Base-by-base conservation (phyloP, 1,140 invertebrate species). In the Zaprionus nigranus region DNA sequence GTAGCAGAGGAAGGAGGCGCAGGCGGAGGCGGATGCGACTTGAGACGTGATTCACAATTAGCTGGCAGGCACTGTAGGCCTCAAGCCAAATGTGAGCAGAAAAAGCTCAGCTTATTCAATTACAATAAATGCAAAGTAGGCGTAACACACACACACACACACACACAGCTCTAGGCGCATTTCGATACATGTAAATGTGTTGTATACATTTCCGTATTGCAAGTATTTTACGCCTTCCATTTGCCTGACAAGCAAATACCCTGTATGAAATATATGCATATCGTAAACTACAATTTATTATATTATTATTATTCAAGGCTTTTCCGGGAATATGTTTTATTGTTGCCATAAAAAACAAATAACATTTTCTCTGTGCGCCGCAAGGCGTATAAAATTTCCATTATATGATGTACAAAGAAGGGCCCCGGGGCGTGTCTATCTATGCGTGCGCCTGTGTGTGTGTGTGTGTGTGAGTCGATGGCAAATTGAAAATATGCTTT, bases 71-170 rank as follows among this genome's bases (percentile, higher is more conserved):
- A 79, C n/a, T 64, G 69, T 78, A 63, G 61, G 64, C 62, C 49
- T 51, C 68, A 53, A 56, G n/a, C 22, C 60, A 43, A 38, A 34
- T 34, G 5, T 34, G 15, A 36, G 68, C 62, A 63, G 54, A 64
- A 66, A 69, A 62, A 78, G 59, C 60, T 20, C 53, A 63, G 66
- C 85, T 84, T 90, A 90, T 90, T 88, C 78, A 84, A 84, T 88
- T 84, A 90, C 84, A 78, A 75, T 84, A 84, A 81, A 78, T 67
- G 78, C 58, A 53, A 73, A 68, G 49, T 54, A 68, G 73, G 77
- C 12, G 24, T 30, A 38, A 20, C 54, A 53, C 38, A 40, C 61
- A 15, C 4, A 38, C 12, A 20, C 34, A 56, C n/a, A 64, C 28
- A 54, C 4, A 22, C 46, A n/a, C 46, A 36, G 3, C 30, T 22